phyloP scores from a whole-genome alignment of 1,140 invertebrate genomes.

The Drosophila kohkoa region DNA sequence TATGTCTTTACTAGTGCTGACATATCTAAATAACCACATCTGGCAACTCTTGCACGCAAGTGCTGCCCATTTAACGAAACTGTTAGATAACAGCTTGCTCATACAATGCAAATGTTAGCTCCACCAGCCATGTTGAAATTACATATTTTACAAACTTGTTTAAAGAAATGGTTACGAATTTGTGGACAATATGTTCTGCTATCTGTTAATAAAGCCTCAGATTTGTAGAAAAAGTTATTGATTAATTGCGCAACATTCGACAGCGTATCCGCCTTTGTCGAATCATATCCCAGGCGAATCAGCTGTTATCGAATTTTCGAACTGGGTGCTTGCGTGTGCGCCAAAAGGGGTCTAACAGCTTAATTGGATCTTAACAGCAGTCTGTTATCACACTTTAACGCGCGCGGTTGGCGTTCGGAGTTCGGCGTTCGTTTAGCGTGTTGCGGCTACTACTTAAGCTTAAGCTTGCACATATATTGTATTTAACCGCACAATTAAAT shows the following conservation, averaged over 20 bases:
- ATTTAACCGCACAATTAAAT: conserved; percentile 44
- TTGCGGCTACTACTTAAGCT: conserved; percentile 37
- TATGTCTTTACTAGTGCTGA: neutral
- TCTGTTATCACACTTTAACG: conserved; percentile 42
- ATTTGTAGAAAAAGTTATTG: too few species aligned
- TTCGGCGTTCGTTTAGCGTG: conserved; percentile 33
- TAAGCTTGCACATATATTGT: neutral
- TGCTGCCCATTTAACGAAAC: conserved; percentile 14
- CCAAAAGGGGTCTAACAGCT: conserved; percentile 31
- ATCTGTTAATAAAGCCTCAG: too few species aligned
- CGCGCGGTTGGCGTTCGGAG: conserved; percentile 45
- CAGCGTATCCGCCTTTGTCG: conserved; percentile 13
- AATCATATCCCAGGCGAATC: conserved; percentile 18
- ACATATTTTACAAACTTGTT: neutral
- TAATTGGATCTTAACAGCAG: conserved; percentile 36
- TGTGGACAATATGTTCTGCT: too few species aligned
- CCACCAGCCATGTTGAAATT: neutral
- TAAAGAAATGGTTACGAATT: too few species aligned
- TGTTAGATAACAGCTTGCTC: conserved; percentile 9
- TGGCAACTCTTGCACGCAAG: neutral
- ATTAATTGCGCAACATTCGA: too few species aligned
- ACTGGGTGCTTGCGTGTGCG: conserved; percentile 37
- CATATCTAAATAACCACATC: too few species aligned
- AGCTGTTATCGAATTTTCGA: conserved; percentile 49
- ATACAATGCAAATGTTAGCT: conserved; percentile 3